Evolutionary conservation across 2,113 vertebrate species (phyloP).

Genomic region (Synodontis membranacea): DNA sequence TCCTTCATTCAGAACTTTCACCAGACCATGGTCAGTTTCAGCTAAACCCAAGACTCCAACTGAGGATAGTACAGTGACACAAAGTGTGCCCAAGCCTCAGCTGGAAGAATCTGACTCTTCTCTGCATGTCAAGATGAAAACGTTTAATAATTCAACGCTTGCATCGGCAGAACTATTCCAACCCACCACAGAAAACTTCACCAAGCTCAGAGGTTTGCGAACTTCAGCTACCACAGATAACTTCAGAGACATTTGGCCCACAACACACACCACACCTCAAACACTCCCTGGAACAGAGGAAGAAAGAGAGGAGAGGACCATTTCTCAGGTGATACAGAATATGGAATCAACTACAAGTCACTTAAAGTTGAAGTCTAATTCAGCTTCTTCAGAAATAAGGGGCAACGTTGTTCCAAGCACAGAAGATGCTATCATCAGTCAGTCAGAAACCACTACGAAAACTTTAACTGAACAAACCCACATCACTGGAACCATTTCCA

Average conservation of each 20-base stretch:
- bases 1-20: slow-evolving; percentile 48
- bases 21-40: slow-evolving; percentile 53
- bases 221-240: slow-evolving; percentile 10
- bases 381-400: neutral
- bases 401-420: neutral
- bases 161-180: slow-evolving; percentile 13
- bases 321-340: slow-evolving; percentile 28
- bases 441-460: neutral
- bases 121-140: neutral
- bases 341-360: slow-evolving; percentile 16
- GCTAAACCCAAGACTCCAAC: slow-evolving; percentile 40
- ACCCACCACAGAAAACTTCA: neutral
- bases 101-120: slow-evolving; percentile 39
- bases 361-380: slow-evolving; percentile 13
- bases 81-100: slow-evolving; percentile 35
- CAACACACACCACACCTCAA: slow-evolving; percentile 38
- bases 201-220: neutral
- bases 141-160: rapidly evolving
- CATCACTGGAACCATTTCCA: slow-evolving; percentile 5
- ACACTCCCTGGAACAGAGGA: slow-evolving; percentile 10
- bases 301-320: slow-evolving; percentile 18
- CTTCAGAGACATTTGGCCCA: neutral
- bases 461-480: neutral
- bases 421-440: neutral
- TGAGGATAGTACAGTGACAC: neutral